Evolutionary conservation across 2,888 invertebrate species (phyloP).

Genomic region (Ferdinandea cuprea): DNA sequence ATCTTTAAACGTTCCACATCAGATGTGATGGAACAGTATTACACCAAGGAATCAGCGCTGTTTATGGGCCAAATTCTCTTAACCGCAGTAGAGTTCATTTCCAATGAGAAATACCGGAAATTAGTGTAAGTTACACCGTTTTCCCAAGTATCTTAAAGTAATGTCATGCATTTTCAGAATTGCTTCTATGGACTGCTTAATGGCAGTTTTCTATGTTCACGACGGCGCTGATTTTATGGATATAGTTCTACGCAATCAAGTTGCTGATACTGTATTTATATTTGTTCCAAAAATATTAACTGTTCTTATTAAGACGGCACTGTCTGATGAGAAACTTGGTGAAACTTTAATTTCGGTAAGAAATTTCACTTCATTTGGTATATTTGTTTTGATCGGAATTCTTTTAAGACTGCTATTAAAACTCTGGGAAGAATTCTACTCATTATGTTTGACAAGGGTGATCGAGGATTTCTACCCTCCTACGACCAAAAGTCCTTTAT

Average conservation of each 20-base stretch:
- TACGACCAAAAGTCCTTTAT: constrained; percentile 69
- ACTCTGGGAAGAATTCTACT: constrained; percentile 79
- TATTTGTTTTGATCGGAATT: background rate
- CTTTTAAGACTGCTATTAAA: constrained; percentile 78
- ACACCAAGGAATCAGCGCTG: constrained; percentile 85
- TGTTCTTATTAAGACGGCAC: constrained; percentile 83
- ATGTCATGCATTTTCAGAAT: constrained; percentile 79
- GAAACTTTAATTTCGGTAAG: constrained; percentile 85
- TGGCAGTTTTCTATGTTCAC: constrained; percentile 86
- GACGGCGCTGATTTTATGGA: constrained; percentile 84
- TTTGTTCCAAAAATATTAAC: constrained; percentile 86
- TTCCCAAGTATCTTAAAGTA: background rate
- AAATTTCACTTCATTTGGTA: background rate
- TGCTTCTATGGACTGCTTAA: constrained; percentile 85
- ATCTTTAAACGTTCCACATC: constrained; percentile 78
- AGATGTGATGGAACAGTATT: constrained; percentile 85
- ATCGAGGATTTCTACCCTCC: constrained; percentile 44
- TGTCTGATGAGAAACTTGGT: constrained; percentile 85
- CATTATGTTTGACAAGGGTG: constrained; percentile 81
- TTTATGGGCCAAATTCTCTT: constrained; percentile 87
- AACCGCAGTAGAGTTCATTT: constrained; percentile 87
- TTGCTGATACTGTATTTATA: constrained; percentile 85
- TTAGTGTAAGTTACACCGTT: constrained; percentile 84
- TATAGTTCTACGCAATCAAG: constrained; percentile 84
- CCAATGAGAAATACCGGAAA: constrained; percentile 86